Evolutionary conservation across 2,888 invertebrate species (phyloP).

Genomic region (Automeris io): DNA sequence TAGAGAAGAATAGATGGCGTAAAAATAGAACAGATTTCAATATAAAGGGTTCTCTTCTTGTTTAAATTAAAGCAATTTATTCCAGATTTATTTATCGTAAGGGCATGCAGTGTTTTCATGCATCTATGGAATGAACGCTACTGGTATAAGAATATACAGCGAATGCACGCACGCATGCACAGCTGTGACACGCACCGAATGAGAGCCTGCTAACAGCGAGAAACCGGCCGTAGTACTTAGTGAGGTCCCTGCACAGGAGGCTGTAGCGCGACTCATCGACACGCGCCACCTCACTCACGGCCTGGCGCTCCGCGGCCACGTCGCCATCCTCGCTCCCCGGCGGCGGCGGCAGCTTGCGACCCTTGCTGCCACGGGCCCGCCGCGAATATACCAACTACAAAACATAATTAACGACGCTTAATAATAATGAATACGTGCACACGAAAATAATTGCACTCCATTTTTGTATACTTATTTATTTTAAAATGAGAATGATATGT

Average conservation of each 20-base stretch:
- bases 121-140: too few relatives aligned
- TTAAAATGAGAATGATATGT: too few relatives aligned
- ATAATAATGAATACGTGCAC: too few relatives aligned
- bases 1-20: too few relatives aligned
- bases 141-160: not conserved
- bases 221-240: conserved; percentile 84
- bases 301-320: conserved; percentile 72
- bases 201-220: conserved; percentile 87
- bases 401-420: not conserved
- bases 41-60: too few relatives aligned
- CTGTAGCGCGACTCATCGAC: conserved; percentile 58
- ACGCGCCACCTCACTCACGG: conserved; percentile 56
- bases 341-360: conserved; percentile 24
- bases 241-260: conserved; percentile 81
- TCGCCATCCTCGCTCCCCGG: conserved; percentile 69
- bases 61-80: too few relatives aligned
- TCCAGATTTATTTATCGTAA: too few relatives aligned
- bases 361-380: not conserved
- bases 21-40: too few relatives aligned
- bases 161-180: not conserved
- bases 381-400: conserved; percentile 2
- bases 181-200: conserved; percentile 45
- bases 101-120: too few relatives aligned
- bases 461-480: too few relatives aligned
- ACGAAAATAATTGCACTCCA: too few relatives aligned